Evolutionary conservation across 2,888 invertebrate species (phyloP).

Genomic region (Galerucella pusilla): DNA sequence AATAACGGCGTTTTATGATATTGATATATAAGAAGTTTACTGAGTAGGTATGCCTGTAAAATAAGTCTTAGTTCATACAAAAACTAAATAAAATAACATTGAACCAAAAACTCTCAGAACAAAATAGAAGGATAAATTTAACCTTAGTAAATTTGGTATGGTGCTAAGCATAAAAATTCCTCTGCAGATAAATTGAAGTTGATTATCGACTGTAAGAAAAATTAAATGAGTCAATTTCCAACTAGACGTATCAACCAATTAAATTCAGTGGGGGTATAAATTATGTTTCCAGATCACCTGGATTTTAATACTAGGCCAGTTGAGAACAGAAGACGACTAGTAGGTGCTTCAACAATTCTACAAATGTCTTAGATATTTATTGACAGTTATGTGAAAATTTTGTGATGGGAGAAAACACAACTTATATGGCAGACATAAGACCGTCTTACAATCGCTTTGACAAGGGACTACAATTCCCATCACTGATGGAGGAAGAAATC

Average conservation of each 20-base stretch:
- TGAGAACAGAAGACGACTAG: not conserved
- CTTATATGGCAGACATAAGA: no score
- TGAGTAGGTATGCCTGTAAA: no score
- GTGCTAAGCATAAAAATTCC: not conserved
- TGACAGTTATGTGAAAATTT: no score
- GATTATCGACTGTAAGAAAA: not conserved
- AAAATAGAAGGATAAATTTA: not conserved
- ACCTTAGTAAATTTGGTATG: not conserved
- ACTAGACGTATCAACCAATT: not conserved
- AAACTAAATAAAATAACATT: not conserved
- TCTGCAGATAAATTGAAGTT: not conserved
- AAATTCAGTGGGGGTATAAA: not conserved
- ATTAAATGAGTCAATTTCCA: not conserved
- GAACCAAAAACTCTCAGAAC: not conserved
- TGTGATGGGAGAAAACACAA: no score
- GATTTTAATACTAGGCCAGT: not conserved
- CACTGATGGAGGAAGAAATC: no score
- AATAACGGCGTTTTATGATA: no score
- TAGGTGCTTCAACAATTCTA: not conserved
- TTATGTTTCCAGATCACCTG: slow-evolving; percentile 2
- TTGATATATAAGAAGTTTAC: no score
- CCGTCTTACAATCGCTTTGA: no score
- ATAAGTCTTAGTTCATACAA: not conserved
- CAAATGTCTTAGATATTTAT: no score
- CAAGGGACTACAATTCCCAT: no score